Percentiles rank a stretch among this genome's conserved stretches.
Conservation (phyloP, 2,797 vertebrate species). For the Protonibea diacanthus region DNA sequence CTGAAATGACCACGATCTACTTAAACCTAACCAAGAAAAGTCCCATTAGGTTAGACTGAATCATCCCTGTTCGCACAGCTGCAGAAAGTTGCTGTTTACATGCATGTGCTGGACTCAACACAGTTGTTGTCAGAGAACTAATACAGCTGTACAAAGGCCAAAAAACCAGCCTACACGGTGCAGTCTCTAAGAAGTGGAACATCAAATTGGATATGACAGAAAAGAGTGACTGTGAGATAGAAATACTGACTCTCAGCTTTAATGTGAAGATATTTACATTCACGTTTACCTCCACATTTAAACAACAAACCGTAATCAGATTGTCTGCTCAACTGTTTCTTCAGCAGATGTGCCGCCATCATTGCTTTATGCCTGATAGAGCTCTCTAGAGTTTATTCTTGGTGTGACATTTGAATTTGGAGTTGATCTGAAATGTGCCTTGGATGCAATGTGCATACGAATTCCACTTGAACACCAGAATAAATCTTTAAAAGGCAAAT, state of each 20-base stretch:
- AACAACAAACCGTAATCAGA: background rate
- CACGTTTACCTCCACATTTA: background rate
- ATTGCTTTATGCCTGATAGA: no score
- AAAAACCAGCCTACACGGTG: no score
- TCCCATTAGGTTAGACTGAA: slow-evolving; percentile 8
- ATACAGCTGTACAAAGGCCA: no score
- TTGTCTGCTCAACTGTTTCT: background rate
- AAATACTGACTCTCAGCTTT: background rate
- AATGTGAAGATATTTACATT: background rate
- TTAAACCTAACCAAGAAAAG: slow-evolving; percentile 52
- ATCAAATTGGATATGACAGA: background rate
- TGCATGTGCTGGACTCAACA: background rate
- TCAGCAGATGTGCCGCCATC: background rate
- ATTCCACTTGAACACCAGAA: no score
- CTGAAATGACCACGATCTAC: slow-evolving; percentile 37
- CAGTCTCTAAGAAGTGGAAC: no score
- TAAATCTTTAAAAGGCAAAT: no score
- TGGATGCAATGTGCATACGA: no score
- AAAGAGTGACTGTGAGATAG: background rate
- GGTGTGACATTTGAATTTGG: no score
- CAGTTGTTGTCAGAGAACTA: background rate
- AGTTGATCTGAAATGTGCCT: no score
- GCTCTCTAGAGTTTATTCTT: no score
- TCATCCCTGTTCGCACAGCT: slow-evolving; percentile 22
- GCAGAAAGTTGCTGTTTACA: background rate